phyloP scores from a whole-genome alignment of 1,140 invertebrate genomes.

The Polypedilum pembai region DNA sequence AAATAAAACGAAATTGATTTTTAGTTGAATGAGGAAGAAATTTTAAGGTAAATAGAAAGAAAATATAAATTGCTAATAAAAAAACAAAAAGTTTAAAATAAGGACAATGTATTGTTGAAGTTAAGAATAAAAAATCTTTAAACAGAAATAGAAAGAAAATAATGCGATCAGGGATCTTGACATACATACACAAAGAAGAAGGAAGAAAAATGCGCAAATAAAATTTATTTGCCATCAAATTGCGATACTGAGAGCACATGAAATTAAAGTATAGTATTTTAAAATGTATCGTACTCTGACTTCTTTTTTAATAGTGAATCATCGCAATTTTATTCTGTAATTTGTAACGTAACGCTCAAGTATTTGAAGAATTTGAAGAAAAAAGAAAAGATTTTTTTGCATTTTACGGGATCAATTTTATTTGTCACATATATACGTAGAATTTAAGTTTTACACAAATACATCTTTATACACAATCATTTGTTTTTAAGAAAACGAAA shows the following conservation, averaged over 20 bases:
- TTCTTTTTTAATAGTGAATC: neutral
- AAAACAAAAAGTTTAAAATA: neutral
- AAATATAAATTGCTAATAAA: neutral
- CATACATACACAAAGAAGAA: neutral
- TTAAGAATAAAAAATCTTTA: too few species aligned
- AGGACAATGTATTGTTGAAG: neutral
- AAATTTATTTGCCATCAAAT: neutral
- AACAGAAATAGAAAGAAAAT: neutral
- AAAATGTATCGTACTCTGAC: neutral
- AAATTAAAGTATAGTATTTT: neutral
- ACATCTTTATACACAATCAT: neutral
- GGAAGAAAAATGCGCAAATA: neutral
- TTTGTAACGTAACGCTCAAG: conserved; percentile 8
- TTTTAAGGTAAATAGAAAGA: neutral
- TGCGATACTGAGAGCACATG: conserved; percentile 5
- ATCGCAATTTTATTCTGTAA: neutral
- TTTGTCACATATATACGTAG: neutral
- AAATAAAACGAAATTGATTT: too few species aligned
- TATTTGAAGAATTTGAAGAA: conserved; percentile 1
- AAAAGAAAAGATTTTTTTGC: neutral
- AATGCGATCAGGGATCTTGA: neutral
- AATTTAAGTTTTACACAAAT: neutral
- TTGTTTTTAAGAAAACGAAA: neutral
- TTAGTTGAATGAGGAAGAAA: conserved; percentile 3
- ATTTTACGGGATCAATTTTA: conserved; percentile 17